phyloP scores from a whole-genome alignment of 2,888 invertebrate genomes.

The Cheilosia soror region DNA sequence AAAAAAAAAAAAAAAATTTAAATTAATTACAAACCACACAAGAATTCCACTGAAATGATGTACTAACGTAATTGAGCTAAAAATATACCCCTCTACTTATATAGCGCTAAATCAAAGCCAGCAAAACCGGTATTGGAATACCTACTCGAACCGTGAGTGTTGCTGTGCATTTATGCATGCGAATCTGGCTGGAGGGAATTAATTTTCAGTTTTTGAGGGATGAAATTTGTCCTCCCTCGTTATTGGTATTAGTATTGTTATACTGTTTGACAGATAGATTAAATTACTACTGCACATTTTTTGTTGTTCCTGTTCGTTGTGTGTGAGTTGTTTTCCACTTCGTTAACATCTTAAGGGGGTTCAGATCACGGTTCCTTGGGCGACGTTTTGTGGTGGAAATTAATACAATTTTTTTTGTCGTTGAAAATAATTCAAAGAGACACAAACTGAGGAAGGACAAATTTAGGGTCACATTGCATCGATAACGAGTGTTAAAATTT shows the following conservation, averaged over 20 bases:
- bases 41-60: constrained; percentile 52
- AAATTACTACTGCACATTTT: constrained; percentile 42
- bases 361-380: constrained; percentile 35
- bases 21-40: constrained; percentile 65
- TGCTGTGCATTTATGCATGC: constrained; percentile 65
- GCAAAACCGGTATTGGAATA: constrained; percentile 45
- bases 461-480: too few relatives aligned
- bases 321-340: constrained; percentile 65
- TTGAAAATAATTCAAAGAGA: neutral
- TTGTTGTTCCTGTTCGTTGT: constrained; percentile 17
- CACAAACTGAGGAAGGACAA: neutral
- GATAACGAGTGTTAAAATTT: too few relatives aligned
- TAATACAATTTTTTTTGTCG: neutral
- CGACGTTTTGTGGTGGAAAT: neutral
- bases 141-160: constrained; percentile 19
- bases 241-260: constrained; percentile 43
- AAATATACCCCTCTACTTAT: constrained; percentile 30
- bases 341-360: constrained; percentile 48
- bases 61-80: constrained; percentile 52
- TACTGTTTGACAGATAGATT: constrained; percentile 50
- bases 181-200: constrained; percentile 44
- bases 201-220: constrained; percentile 50
- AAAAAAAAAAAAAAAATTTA: too few relatives aligned
- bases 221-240: constrained; percentile 24
- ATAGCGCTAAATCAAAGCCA: constrained; percentile 32